phyloP scores from a whole-genome alignment of 2,888 invertebrate species.

The Balanococcus diminutus region DNA sequence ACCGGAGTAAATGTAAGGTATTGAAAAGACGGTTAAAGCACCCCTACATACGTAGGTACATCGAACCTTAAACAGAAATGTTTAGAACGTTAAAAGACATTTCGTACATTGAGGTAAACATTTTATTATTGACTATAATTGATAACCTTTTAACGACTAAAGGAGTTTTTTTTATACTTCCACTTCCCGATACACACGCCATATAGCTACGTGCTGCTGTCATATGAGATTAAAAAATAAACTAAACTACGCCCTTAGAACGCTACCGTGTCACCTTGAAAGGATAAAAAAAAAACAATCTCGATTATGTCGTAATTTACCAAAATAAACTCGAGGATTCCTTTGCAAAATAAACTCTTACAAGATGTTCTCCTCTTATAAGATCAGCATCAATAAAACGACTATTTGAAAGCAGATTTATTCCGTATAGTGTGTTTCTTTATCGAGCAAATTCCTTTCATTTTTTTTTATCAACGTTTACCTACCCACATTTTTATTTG shows the following conservation, averaged over 20 bases:
- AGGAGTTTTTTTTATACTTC: conserved; percentile 18
- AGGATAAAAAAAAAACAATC: conserved; percentile 17
- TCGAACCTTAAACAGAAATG: conserved; percentile 39
- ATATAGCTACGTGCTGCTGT: conserved; percentile 19
- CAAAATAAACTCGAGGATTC: background rate
- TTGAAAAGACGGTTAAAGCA: conserved; percentile 39
- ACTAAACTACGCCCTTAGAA: background rate
- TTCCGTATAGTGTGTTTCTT: background rate
- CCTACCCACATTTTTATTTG: background rate
- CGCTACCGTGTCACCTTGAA: background rate
- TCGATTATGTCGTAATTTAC: conserved; percentile 36
- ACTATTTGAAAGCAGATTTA: background rate
- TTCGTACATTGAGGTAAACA: conserved; percentile 39
- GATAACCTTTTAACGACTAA: conserved; percentile 44
- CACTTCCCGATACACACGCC: background rate
- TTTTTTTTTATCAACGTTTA: background rate
- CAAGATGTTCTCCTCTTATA: background rate
- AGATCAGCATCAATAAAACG: conserved; percentile 14
- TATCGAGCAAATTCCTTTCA: background rate
- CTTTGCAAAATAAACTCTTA: background rate
- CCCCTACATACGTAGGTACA: conserved; percentile 26
- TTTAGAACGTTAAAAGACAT: conserved; percentile 43
- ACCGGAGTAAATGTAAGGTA: conserved; percentile 41
- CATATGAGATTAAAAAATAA: conserved; percentile 20
- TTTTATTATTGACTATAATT: conserved; percentile 44